Conservation (phyloP, 1,140 invertebrate genomes). For the Pseudomyrmex dendroicus region DNA sequence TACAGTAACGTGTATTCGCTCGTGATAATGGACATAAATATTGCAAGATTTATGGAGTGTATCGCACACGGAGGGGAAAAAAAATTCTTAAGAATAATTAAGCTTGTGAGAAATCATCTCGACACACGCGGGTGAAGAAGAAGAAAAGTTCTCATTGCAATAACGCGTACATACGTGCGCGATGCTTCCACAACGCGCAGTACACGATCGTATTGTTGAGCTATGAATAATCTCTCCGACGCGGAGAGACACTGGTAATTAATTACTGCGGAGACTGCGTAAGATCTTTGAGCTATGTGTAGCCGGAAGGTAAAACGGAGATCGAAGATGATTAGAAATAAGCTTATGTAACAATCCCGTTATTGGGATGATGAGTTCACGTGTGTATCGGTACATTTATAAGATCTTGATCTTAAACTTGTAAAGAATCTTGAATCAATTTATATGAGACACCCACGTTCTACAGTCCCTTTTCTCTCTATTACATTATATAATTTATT, state of each 20-base stretch:
- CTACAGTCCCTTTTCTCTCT: background rate
- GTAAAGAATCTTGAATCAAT: slow-evolving; percentile 39
- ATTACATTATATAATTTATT: background rate
- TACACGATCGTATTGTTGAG: slow-evolving; percentile 43
- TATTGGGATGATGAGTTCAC: slow-evolving; percentile 32
- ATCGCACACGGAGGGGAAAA: no score
- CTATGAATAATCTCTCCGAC: slow-evolving; percentile 41
- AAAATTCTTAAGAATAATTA: background rate
- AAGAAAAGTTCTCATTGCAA: no score
- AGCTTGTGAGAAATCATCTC: background rate
- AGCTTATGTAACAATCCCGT: slow-evolving; percentile 59
- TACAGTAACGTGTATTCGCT: background rate
- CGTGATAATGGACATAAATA: background rate
- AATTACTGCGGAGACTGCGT: slow-evolving; percentile 44
- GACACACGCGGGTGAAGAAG: background rate
- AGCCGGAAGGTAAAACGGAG: slow-evolving; percentile 31
- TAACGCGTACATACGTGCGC: background rate
- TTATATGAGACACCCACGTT: background rate
- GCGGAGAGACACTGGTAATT: slow-evolving; percentile 45
- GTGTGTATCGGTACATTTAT: background rate
- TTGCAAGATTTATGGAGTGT: background rate
- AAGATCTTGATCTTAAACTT: slow-evolving; percentile 46
- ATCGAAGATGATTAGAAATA: slow-evolving; percentile 66
- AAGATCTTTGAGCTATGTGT: slow-evolving; percentile 39
- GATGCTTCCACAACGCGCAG: slow-evolving; percentile 19